Evolutionary conservation across 2,113 vertebrate genomes (phyloP).

Genomic region (Indri indri): DNA sequence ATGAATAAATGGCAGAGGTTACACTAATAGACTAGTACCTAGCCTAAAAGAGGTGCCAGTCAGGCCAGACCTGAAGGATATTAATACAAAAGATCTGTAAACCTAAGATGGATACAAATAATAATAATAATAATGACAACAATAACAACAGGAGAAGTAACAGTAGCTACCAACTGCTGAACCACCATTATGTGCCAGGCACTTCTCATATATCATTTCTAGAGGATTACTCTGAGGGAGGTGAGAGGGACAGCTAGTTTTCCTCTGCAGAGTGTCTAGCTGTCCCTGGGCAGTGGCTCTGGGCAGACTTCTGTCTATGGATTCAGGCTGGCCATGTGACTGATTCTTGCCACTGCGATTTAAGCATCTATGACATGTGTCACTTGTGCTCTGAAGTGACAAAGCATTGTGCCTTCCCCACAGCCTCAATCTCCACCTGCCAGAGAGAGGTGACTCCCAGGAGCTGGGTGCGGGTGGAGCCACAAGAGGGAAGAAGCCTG

Average conservation of each 20-base stretch:
- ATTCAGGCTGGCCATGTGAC: neutral
- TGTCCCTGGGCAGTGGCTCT: neutral
- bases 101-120: neutral
- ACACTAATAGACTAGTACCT: neutral
- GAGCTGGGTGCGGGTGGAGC: neutral
- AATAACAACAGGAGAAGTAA: neutral
- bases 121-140: accelerated
- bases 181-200: accelerated
- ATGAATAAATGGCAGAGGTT: neutral
- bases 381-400: neutral
- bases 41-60: no score
- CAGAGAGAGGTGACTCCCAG: neutral
- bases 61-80: neutral
- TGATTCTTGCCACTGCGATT: neutral
- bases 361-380: neutral
- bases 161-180: no score
- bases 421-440: accelerated
- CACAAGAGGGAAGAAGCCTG: neutral
- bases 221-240: neutral
- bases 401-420: neutral
- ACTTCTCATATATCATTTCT: neutral
- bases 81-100: neutral
- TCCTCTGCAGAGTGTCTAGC: neutral
- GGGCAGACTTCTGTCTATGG: accelerated
- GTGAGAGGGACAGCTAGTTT: neutral